Evolutionary conservation across 2,113 vertebrate species (phyloP), one percentile per base, ranked within the genome.

Genomic region (Vulpes lagopus): DNA sequence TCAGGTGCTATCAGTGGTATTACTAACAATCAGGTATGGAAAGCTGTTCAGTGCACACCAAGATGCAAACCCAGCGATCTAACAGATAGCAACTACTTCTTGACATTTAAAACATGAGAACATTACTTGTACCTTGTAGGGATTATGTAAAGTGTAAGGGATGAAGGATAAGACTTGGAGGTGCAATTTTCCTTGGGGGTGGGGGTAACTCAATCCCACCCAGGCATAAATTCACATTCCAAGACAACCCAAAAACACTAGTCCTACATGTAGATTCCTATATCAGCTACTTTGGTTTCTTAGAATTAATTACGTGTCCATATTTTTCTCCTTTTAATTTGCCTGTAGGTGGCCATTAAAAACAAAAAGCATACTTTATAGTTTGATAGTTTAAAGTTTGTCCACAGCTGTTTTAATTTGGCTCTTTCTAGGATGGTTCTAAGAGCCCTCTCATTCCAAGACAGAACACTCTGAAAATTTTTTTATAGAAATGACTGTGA

Each of bases 401-500:
- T 38, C 23, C 25, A 23, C 35, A 71, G 10, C 32, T 79, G 10
- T 97, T 92, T 89, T 80, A 62, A 1, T 38, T 32, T 89, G 51
- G 55, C 27, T 93, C 1, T 30, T 80, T 95, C 85, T 73, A 82
- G 93, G 57, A 64, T 67, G 30, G 9, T 87, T 97, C 65, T 89
- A 71, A 95, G 17, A 88, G 51, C 92, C 30, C 32, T 83, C 19
- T 69, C 60, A 30, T 22, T 43, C 20, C 76, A 67, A 67, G 3
- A 32, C 59, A 84, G 22, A 95, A 62, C 17, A 85, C 30, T 62
- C 35, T 38, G 62, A 25, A 95, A 57, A 38, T 89, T 79, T 94
- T 51, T 62, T 91, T 64, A 43, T 59, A 91, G 96, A 93, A 92
- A 25, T 91, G 55, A 67, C 79, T 57, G 51, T 86, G 57, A 96